Base-by-base conservation (phyloP, 2,888 invertebrate species). In the Oligia strigilis region DNA sequence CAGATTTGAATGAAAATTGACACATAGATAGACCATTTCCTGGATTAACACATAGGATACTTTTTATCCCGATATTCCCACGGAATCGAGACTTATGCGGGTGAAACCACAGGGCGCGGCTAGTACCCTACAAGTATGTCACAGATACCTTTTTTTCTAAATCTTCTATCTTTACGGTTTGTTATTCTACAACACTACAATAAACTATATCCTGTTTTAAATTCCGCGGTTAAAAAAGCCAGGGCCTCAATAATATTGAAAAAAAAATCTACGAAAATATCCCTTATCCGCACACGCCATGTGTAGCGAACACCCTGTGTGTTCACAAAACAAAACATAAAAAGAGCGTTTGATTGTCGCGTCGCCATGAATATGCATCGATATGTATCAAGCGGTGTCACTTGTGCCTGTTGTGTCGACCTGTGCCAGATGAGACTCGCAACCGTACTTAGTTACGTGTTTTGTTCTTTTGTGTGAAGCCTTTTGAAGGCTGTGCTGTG, bases 361-460 rank as follows among this genome's bases (percentile, higher is more conserved):
- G 80, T 86, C 87, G 82, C 82, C 91, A 94, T 95, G 94, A 94
- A 95, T 94, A 95, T 94, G 93, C 92, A 94, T 93, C 87, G 91
- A 91, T 92, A 90, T 90, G 90, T 92, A 90, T 92, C 92, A 92
- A 91, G 91, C 90, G 88, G 90, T 86, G 83, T 85, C 90, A 81
- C 78, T 86, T n/a, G 60, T 55, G 80, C 72, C 80, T 71, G 81
- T 73, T 65, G 70, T 82, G 74, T 71, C 78, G 84, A 83, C 82
- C 78, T 78, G 74, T 58, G 77, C 77, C 81, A 87, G 82, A 85
- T 83, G 86, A 81, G 80, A 66, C 88, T 75, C 40, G 65, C 23
- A 29, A 81, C 65, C 58, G 79, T 76, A 74, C 85, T 87, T 84
- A 69, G 46, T 65, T 71, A 77, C 36, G 29, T 40, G 19, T 70